Evolutionary conservation across 2,888 invertebrate genomes (phyloP).

Genomic region (Crossocerus cetratus): DNA sequence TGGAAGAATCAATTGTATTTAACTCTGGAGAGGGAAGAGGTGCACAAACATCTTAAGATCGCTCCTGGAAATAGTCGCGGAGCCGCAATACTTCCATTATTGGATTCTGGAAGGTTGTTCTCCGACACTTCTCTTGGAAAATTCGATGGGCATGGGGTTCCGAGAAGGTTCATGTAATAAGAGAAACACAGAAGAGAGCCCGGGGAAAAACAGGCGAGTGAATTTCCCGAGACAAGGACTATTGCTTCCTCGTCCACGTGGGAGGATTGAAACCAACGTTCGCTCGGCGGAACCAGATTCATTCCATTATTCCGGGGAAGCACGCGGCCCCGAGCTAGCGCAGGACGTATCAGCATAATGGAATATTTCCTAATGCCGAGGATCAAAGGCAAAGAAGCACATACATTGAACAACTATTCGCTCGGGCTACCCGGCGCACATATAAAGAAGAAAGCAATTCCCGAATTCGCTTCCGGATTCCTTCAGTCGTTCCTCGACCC

Average conservation of each 20-base stretch:
- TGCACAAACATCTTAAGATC: background rate
- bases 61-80: conserved; percentile 13
- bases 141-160: no score
- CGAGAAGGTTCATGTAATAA: conserved; percentile 4
- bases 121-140: background rate
- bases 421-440: background rate
- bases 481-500: background rate
- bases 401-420: background rate
- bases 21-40: background rate
- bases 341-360: no score
- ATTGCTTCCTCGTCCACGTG: no score
- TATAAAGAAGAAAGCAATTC: background rate
- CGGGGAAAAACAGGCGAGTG: background rate
- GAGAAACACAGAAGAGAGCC: conserved; percentile 13
- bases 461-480: background rate
- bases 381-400: background rate
- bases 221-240: background rate
- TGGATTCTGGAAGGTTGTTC: conserved; percentile 42
- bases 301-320: no score
- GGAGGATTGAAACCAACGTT: no score
- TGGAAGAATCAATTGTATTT: no score
- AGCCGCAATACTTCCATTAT: conserved; percentile 45
- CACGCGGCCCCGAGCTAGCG: no score
- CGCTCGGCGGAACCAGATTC: no score
- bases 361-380: background rate